Evolutionary conservation across 2,888 invertebrate genomes (phyloP).

Genomic region (Steinernema scapterisci): DNA sequence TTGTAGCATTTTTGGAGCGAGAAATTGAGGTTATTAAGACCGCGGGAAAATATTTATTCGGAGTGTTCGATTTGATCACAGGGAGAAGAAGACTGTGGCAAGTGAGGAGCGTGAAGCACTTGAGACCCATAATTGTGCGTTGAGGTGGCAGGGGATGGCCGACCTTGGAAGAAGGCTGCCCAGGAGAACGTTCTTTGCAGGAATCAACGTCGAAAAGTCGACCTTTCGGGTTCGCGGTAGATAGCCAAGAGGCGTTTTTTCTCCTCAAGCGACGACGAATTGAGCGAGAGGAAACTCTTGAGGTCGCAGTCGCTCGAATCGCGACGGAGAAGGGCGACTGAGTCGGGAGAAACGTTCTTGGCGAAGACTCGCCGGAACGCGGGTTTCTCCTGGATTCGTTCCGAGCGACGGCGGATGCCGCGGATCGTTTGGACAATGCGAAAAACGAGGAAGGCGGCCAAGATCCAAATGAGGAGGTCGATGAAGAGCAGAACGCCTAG

Average conservation of each 20-base stretch:
- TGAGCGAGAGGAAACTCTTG: constrained; percentile 11
- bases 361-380: not conserved
- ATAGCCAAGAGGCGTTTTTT: not conserved
- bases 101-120: constrained; percentile 17
- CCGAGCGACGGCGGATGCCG: not conserved
- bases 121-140: constrained; percentile 13
- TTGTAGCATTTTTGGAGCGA: constrained; percentile 27
- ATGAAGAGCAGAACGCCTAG: constrained; percentile 28
- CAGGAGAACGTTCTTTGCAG: not conserved
- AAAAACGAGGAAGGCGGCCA: constrained; percentile 35
- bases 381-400: constrained; percentile 10
- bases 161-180: constrained; percentile 9
- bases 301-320: not conserved
- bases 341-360: not conserved
- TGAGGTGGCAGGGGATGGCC: not conserved
- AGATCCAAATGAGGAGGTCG: constrained; percentile 36
- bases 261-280: not conserved
- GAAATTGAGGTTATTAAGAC: constrained; percentile 26
- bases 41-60: constrained; percentile 18
- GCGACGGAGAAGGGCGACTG: not conserved
- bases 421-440: constrained; percentile 22
- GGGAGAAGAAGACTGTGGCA: not conserved
- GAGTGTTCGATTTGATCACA: not conserved
- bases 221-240: not conserved
- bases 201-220: not conserved